Evolutionary conservation across 2,888 invertebrate species (phyloP), one percentile per base, ranked within the genome.

Genomic region (Drosophila antonietae): DNA sequence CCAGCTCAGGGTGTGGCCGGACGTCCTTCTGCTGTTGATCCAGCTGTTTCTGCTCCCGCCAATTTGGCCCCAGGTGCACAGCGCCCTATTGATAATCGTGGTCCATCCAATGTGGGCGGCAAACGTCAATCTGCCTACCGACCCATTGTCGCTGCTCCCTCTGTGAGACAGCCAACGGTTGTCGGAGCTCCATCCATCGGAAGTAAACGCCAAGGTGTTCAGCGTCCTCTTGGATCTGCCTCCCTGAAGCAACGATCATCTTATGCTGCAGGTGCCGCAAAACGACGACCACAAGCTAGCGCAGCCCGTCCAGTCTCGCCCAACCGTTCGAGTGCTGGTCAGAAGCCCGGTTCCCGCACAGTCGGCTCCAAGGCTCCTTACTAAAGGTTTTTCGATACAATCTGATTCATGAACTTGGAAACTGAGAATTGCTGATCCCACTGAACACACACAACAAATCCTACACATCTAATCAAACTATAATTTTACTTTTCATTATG

Each of bases 311-410:
- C 41, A 18, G 37, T 10, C 12, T 7, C 46, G 12, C 12, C 68
- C 33, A 56, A 31, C 10, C 60, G 33, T 37, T 23, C 31, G 14
- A 20, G 31, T 43, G 31, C 20, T 52, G 39, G 43, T 1, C 41
- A 28, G 12, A 44, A 39, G 12, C n/a, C 5, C 37, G 37, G 37
- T 6, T 14, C 37, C 12, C 37, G 37, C 12, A 55, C 28, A 10
- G 23, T 41, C 3, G 44, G 44, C 23, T 8, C 14, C 3, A 49
- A 31, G 12, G 55, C 41, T 51, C 57, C 56, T 1, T 51, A 67
- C 49, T 56, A 67, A 20, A 37, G 2, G 3, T 6, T 4, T 20
- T 18, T 3, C 8, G 6, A 0, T 37, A 20, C 14, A 31, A 20
- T 14, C 1, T 46, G 14, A 35, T 7, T 10, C 7, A 4, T 35